A percentile compares a stretch with the other conserved stretches of the same genome.
Evolutionary conservation across 1,140 invertebrate genomes (phyloP).

Genomic region (Archegozetes longisetosus): DNA sequence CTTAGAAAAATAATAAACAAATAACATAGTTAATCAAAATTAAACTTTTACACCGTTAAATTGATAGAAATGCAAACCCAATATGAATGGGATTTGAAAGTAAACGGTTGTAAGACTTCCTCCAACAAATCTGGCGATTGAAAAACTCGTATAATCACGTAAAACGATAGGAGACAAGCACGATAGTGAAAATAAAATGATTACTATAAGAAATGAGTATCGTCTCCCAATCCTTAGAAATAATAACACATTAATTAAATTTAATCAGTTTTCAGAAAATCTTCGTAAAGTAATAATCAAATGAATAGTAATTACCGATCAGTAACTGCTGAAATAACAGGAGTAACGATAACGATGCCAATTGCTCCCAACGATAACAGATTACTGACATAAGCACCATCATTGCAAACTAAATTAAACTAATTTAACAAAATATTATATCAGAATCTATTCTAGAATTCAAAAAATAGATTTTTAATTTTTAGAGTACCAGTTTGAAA

Average conservation of each 20-base stretch:
- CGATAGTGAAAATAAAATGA: neutral
- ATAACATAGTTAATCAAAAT: too few relatives aligned
- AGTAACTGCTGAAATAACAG: constrained; percentile 19
- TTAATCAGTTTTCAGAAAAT: too few relatives aligned
- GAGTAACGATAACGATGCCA: constrained; percentile 18
- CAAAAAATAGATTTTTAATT: too few relatives aligned
- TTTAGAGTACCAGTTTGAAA: too few relatives aligned
- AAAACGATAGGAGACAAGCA: constrained; percentile 16
- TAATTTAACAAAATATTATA: constrained; percentile 4
- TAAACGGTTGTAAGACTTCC: constrained; percentile 8
- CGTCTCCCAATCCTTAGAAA: constrained; percentile 9
- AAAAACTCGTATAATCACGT: constrained; percentile 14
- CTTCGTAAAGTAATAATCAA: too few relatives aligned
- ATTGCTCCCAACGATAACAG: constrained; percentile 18
- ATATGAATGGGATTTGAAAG: constrained; percentile 19
- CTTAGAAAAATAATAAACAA: constrained; percentile 45
- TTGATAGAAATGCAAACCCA: constrained; percentile 15
- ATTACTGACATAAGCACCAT: constrained; percentile 14
- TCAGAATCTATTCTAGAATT: too few relatives aligned
- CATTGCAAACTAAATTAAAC: constrained; percentile 20
- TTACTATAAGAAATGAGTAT: constrained; percentile 1
- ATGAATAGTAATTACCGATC: too few relatives aligned
- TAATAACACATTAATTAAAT: neutral
- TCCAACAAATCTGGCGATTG: constrained; percentile 8
- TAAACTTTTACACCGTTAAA: neutral